Conservation (phyloP, 2,797 vertebrate species). For the Cichlasoma orientale region DNA sequence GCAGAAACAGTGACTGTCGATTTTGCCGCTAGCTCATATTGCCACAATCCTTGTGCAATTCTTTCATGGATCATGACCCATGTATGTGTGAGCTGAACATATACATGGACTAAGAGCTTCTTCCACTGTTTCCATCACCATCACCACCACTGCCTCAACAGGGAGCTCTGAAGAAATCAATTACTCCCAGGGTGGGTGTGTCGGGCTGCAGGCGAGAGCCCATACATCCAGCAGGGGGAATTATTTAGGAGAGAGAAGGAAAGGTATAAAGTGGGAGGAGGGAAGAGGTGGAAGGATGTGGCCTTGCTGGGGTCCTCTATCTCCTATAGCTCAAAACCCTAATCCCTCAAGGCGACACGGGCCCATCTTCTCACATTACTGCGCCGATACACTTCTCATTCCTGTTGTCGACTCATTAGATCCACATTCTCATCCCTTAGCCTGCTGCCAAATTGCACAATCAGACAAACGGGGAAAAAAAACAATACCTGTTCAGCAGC, state of each 20-base stretch:
- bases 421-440: slow-evolving; percentile 75
- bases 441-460: slow-evolving; percentile 73
- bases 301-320: slow-evolving; percentile 53
- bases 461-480: slow-evolving; percentile 68
- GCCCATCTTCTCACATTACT: slow-evolving; percentile 79
- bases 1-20: slow-evolving; percentile 11
- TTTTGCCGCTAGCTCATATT: neutral
- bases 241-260: slow-evolving; percentile 57
- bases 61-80: slow-evolving; percentile 50
- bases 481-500: slow-evolving; percentile 77
- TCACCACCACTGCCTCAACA: slow-evolving; percentile 35
- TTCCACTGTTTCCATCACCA: slow-evolving; percentile 26
- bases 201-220: slow-evolving; percentile 47
- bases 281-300: slow-evolving; percentile 44
- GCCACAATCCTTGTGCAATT: slow-evolving; percentile 54
- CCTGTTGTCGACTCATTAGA: slow-evolving; percentile 77
- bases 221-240: slow-evolving; percentile 67
- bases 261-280: slow-evolving; percentile 47
- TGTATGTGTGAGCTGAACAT: slow-evolving; percentile 41
- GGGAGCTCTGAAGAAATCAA: slow-evolving; percentile 75
- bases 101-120: slow-evolving; percentile 58
- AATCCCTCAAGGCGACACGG: slow-evolving; percentile 69
- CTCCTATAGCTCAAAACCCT: slow-evolving; percentile 61
- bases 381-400: slow-evolving; percentile 76
- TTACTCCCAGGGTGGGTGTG: slow-evolving; percentile 69